Evolutionary conservation across 2,797 vertebrate genomes (phyloP), one percentile per base, ranked within the genome.

Genomic region (Triplophysa yarkandensis): DNA sequence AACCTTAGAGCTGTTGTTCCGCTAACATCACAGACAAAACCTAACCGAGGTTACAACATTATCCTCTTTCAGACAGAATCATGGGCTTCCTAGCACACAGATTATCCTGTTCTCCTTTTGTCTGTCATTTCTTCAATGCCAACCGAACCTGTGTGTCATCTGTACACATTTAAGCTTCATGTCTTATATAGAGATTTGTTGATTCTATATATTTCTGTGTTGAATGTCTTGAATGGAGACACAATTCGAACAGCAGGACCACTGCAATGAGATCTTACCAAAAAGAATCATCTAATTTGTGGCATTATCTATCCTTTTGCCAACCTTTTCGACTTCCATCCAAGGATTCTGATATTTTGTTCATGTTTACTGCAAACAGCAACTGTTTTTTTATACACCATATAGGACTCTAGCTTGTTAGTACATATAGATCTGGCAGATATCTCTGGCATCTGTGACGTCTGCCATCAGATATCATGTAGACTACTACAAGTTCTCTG

Each of bases 31-130:
- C 67, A 71, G 50, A 52, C n/a, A 61, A 71, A 79, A 55, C 43
- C 27, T 66, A 39, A 50, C 61, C 17, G 17, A 71, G 43, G 34
- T 44, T 50, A 36, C 4, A 57, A 55, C 44, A 76, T 54, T 46
- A 55, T 65, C 48, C 57, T 61, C 66, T 75, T 71, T 65, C 46
- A 70, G 21, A 39, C 30, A 39, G 34, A 71, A 28, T 41, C 28
- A 43, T 69, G 58, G 63, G 44, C 50, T 71, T 58, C 62, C 58
- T 21, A 67, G 41, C 30, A 2, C 19, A 74, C 72, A 34, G 43
- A 76, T 74, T 63, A 74, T 64, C 66, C 41, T 50, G 48, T 55
- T 43, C 30, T 70, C 19, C 55, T 75, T 60, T 67, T 75, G 72
- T 74, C 25, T 48, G 28, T 60, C 43, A 23, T 39, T 67, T 6